Evolutionary conservation across 1,140 invertebrate genomes (phyloP).

Genomic region (Papilio machaon): DNA sequence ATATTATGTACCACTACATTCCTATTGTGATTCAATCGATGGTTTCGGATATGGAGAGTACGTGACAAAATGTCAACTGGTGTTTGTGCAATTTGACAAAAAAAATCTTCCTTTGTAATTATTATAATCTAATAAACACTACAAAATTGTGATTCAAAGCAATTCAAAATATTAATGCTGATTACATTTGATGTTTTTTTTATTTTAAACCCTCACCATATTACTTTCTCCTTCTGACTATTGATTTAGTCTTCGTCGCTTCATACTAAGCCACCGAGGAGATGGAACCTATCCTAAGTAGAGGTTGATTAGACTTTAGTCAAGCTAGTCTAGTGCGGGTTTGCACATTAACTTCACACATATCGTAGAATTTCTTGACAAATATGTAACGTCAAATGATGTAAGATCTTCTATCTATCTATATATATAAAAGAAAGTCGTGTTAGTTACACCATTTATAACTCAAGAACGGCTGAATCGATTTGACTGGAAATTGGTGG

Average conservation of each 20-base stretch:
- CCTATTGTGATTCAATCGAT: constrained; percentile 32
- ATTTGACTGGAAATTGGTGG: too few relatives aligned
- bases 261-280: too few relatives aligned
- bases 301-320: too few relatives aligned
- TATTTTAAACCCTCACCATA: constrained; percentile 44
- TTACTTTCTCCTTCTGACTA: neutral
- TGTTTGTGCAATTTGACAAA: constrained; percentile 38
- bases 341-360: too few relatives aligned
- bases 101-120: constrained; percentile 80
- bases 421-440: too few relatives aligned
- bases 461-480: too few relatives aligned
- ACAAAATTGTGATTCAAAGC: constrained; percentile 81
- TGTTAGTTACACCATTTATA: too few relatives aligned
- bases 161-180: constrained; percentile 82
- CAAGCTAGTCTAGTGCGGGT: too few relatives aligned
- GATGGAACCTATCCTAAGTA: too few relatives aligned
- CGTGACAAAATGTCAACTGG: constrained; percentile 25
- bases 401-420: too few relatives aligned
- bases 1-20: constrained; percentile 32
- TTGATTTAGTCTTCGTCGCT: neutral
- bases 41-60: constrained; percentile 27
- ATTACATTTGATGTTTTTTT: constrained; percentile 70
- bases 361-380: too few relatives aligned
- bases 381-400: too few relatives aligned
- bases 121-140: constrained; percentile 81